Base-by-base conservation (phyloP, 2,113 vertebrate genomes). In the Hemiprocne comata region DNA sequence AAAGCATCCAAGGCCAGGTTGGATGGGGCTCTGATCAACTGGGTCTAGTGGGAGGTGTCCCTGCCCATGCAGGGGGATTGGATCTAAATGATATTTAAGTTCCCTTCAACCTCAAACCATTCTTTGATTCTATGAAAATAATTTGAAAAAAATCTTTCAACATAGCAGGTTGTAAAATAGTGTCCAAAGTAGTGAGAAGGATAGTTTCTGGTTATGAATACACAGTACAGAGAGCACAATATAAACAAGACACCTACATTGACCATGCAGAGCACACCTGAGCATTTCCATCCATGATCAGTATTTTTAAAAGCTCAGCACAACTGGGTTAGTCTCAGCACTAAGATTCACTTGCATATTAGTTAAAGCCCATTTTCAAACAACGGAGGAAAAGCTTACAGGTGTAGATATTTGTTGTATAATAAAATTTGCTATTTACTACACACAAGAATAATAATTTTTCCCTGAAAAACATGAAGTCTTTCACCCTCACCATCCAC, bases 181-280 rank as follows among this genome's bases (percentile, higher is more conserved):
- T 0, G 2, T 26, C 23, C 17, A 18, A 60, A 71, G 31, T 2
- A 5, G 12, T 6, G 13, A 70, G 28, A 73, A n/a, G 0, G 7
- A 38, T 0, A 69, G 44, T n/a, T 69, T 48, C 38, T 58, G 23
- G 7, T 77, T 72, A 61, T 60, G 38, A 89, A 65, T 28, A 23
- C 6, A 61, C 50, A 53, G 13, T 55, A 46, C n/a, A 14, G 64
- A 73, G 25, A 61, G 1, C 26, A 69, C n/a, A 78, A 31, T 9
- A 15, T 0, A 0, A 25, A 64, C 33, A 65, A 70, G 31, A 71
- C 36, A 71, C 3, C 46, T 38, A 23, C 10, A 21, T 5, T 44
- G 28, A 79, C 54, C 0, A 0, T 4, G 53, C 15, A 69, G 33
- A 73, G 40, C 36, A 70, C 34, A 81, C 23, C 58, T 11, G 21